Evolutionary conservation across 2,797 vertebrate species (phyloP).

Genomic region (Setipinna tenuifilis): DNA sequence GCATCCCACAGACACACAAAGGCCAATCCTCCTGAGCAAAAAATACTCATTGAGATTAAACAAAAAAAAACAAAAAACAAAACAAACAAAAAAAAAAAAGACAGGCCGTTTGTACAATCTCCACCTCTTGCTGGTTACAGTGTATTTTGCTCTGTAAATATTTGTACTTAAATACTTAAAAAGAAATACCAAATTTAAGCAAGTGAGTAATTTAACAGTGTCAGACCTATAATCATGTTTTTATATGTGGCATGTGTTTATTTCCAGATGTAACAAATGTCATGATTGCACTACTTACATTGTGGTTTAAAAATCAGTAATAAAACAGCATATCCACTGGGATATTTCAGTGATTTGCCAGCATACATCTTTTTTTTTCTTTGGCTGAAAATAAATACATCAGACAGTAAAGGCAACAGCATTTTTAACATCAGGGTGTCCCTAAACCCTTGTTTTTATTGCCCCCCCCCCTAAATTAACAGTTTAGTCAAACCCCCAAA

Average conservation of each 20-base stretch:
- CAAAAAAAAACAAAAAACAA: neutral
- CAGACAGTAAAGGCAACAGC: neutral
- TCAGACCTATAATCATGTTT: slow-evolving; percentile 71
- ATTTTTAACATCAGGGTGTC: neutral
- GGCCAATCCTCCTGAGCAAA: slow-evolving; percentile 17
- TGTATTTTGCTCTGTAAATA: slow-evolving; percentile 77
- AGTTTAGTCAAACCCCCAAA: neutral
- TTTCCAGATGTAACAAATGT: slow-evolving; percentile 66
- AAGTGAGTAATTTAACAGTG: slow-evolving; percentile 67
- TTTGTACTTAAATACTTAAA: slow-evolving; percentile 77
- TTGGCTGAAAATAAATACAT: neutral
- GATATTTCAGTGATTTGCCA: slow-evolving; percentile 9
- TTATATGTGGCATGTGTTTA: slow-evolving; percentile 86
- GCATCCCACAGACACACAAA: slow-evolving; percentile 21
- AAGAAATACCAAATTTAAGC: slow-evolving; percentile 64
- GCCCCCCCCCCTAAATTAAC: neutral
- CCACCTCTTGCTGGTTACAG: slow-evolving; percentile 55
- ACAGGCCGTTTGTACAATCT: slow-evolving; percentile 46
- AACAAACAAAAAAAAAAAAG: slow-evolving; percentile 28
- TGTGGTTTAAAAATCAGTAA: slow-evolving; percentile 81
- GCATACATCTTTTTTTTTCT: neutral
- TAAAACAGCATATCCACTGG: slow-evolving; percentile 8
- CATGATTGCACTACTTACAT: slow-evolving; percentile 70
- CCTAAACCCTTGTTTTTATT: neutral
- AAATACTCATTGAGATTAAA: neutral